phyloP scores from a whole-genome alignment of 64 coral and sea anemone genomes.

The Montipora efflorescens region DNA sequence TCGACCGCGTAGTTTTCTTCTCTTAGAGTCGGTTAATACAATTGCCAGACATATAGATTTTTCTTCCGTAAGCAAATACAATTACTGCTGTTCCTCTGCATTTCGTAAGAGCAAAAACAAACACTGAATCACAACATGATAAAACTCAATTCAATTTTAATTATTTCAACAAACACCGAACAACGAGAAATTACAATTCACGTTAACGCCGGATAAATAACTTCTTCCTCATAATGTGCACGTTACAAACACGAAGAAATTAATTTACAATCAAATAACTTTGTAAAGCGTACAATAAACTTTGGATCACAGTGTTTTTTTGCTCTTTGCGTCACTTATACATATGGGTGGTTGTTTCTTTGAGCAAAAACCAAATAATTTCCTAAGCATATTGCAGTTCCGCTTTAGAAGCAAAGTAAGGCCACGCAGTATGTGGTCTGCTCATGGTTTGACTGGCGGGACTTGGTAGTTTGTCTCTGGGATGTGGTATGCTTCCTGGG shows the following conservation, averaged over 20 bases:
- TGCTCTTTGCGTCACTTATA: neutral
- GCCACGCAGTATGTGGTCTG: slow-evolving; percentile 9
- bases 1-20: too few species aligned
- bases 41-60: neutral
- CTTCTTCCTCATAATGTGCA: neutral
- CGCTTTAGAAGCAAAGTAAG: slow-evolving; percentile 19
- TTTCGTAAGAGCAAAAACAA: slow-evolving; percentile 12
- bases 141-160: slow-evolving; percentile 42
- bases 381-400: slow-evolving; percentile 34
- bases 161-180: slow-evolving; percentile 27
- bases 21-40: neutral
- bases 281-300: neutral
- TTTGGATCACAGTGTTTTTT: neutral
- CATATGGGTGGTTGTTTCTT: neutral
- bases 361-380: neutral
- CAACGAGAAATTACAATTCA: slow-evolving; percentile 11
- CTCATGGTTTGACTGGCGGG: neutral
- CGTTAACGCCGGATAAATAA: neutral
- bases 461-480: slow-evolving; percentile 18
- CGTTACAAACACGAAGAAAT: neutral
- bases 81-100: neutral
- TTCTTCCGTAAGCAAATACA: neutral
- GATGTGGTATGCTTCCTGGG: slow-evolving; percentile 17
- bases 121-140: neutral
- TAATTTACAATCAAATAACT: slow-evolving; percentile 5